phyloP scores from a whole-genome alignment of 92 coral and sea anemone genomes.

The Epizoanthus ramosus region DNA sequence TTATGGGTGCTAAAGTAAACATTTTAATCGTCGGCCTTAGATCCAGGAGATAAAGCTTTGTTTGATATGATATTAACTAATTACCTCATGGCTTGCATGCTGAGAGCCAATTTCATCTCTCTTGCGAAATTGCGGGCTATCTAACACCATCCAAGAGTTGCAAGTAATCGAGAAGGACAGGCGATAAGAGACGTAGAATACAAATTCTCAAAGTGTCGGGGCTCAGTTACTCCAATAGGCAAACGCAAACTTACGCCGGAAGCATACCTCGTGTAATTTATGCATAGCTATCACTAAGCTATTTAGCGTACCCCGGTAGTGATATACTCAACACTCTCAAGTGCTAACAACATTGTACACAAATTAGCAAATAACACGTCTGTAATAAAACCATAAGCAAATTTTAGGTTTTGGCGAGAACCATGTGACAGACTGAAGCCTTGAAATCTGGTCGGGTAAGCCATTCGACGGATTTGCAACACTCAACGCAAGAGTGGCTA shows the following conservation, averaged over 20 bases:
- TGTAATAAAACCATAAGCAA: background rate
- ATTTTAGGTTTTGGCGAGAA: too few relatives aligned
- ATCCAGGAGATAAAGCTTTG: constrained; percentile 35
- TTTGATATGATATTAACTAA: constrained; percentile 39
- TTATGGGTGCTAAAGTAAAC: constrained; percentile 20
- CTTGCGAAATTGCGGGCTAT: constrained; percentile 19
- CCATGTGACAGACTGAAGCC: too few relatives aligned
- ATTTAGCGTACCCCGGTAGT: constrained; percentile 21
- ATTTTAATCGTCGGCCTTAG: constrained; percentile 27
- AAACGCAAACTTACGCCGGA: constrained; percentile 27
- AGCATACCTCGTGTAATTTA: constrained; percentile 32
- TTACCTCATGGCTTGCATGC: constrained; percentile 33
- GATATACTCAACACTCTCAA: constrained; percentile 18
- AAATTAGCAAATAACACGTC: background rate
- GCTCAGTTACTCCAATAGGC: constrained; percentile 10
- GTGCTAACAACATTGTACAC: constrained; percentile 22
- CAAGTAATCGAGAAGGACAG: background rate
- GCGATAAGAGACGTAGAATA: background rate
- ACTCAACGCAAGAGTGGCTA: background rate
- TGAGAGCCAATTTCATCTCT: constrained; percentile 38
- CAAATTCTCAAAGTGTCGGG: constrained; percentile 3
- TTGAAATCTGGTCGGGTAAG: too few relatives aligned
- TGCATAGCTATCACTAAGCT: constrained; percentile 13
- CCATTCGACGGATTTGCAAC: background rate
- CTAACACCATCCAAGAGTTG: background rate